A percentile compares a stretch with the other conserved stretches of the same genome.
Evolutionary conservation across 1,140 invertebrate genomes (phyloP).

Genomic region (Hyles vespertilio): DNA sequence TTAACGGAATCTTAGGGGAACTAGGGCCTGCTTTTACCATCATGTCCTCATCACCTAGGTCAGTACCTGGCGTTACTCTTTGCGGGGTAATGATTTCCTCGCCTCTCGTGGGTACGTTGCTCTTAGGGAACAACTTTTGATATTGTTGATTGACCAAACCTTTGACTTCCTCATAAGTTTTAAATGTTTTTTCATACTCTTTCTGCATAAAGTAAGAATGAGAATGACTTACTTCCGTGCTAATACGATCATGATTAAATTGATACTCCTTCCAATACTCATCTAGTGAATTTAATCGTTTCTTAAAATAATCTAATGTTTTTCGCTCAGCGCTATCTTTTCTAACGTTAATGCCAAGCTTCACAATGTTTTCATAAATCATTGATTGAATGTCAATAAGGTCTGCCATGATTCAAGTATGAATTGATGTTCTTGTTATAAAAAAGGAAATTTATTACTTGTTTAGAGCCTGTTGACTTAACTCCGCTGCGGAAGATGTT

Average conservation of each 20-base stretch:
- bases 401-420: neutral
- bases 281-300: constrained; percentile 3
- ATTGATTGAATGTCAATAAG: neutral
- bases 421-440: too few relatives aligned
- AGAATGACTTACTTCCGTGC: neutral
- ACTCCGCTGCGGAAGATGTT: too few relatives aligned
- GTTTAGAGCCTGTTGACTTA: too few relatives aligned
- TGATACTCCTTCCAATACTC: constrained; percentile 12
- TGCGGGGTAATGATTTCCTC: neutral
- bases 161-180: neutral
- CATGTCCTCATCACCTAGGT: neutral
- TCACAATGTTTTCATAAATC: constrained; percentile 4
- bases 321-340: constrained; percentile 8
- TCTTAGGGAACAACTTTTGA: neutral
- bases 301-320: constrained; percentile 7
- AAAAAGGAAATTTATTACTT: too few relatives aligned
- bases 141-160: constrained; percentile 3
- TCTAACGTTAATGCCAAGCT: constrained; percentile 5
- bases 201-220: constrained; percentile 8
- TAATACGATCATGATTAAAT: constrained; percentile 7
- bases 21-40: neutral
- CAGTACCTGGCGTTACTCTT: neutral
- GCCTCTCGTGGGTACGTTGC: neutral
- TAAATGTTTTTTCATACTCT: neutral
- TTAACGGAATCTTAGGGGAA: neutral